Conservation (phyloP, 2,888 invertebrate species). For the Rhagium mordax region DNA sequence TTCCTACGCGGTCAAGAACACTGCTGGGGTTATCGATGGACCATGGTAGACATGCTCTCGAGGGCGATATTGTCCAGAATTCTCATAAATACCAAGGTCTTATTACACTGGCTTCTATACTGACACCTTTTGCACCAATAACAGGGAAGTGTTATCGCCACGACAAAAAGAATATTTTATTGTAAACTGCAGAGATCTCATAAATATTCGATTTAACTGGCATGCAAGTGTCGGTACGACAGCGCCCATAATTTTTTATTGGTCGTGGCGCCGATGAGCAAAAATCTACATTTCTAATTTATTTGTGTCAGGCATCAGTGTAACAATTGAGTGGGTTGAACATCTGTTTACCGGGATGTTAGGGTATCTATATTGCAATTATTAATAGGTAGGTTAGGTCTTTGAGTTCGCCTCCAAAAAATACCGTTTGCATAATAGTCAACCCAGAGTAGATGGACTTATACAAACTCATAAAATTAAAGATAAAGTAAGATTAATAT, state of each 20-base stretch:
- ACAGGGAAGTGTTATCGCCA: constrained; percentile 34
- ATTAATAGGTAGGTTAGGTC: no score
- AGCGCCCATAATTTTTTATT: background rate
- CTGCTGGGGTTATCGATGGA: constrained; percentile 38
- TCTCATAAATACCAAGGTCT: constrained; percentile 38
- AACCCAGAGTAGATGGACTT: no score
- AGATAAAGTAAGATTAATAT: no score
- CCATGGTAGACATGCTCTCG: constrained; percentile 39
- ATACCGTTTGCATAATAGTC: no score
- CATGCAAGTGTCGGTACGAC: background rate
- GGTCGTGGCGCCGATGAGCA: background rate
- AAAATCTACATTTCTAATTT: background rate
- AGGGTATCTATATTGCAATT: no score
- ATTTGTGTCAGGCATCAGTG: no score
- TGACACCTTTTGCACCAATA: constrained; percentile 36
- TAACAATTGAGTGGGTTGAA: no score
- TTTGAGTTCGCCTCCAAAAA: no score
- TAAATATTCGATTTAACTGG: constrained; percentile 21
- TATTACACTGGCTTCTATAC: constrained; percentile 30
- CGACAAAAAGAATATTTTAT: constrained; percentile 29
- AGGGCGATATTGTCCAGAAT: constrained; percentile 42
- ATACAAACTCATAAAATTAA: no score
- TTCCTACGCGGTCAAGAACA: constrained; percentile 38
- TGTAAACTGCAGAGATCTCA: constrained; percentile 23
- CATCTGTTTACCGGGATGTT: no score